Base-by-base conservation (phyloP, 2,888 invertebrate genomes). In the Lordiphosa fenestrarum region DNA sequence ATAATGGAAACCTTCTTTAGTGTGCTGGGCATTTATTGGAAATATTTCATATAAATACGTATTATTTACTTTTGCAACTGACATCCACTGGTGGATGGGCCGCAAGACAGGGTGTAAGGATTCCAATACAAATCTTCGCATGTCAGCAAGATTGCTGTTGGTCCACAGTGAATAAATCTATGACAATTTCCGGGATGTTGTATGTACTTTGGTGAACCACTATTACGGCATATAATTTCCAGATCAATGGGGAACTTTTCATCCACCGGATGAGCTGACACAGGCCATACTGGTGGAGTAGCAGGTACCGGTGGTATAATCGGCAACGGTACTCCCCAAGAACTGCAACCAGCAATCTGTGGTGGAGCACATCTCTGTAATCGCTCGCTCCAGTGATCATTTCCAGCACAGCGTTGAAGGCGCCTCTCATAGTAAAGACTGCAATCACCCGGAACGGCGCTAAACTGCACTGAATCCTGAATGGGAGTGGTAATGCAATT, bases 81-180 rank as follows among this genome's bases (percentile, higher is more conserved):
- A 21, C 70, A 74, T 6, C 38, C 58, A 4, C 7, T 4, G 19
- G 1, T 35, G 9, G 62, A 55, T 4, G 60, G 38, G 56, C 53
- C 66, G 49, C 87, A 88, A 2, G 74, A 53, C 36, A 48, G 54
- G 4, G 53, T 38, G 10, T 37, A 48, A 0, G 63, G 55, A 53
- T 77, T 82, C 80, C 85, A 88, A 30, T 62, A 81, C 15, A 87
- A 61, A n/a, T 60, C 63, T 0, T 81, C 61, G 37, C 89, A 89
- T 1, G 30, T 59, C 1, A 80, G 48, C 36, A 83, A 60, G 21
- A 52, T 59, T 1, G 71, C 71, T 4, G 23, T 47, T 6, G 78
- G 73, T 36, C 85, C 76, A 19, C 89, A 89, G 10, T 77, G 66
- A 47, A 88, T 82, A 15, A 87, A 89, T 52, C 83, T 86, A 4